These are phyloP conservation scores for Drosophila varians DNA, from an alignment of 1,140 invertebrate species.

Conservation along the genomic window DNA sequence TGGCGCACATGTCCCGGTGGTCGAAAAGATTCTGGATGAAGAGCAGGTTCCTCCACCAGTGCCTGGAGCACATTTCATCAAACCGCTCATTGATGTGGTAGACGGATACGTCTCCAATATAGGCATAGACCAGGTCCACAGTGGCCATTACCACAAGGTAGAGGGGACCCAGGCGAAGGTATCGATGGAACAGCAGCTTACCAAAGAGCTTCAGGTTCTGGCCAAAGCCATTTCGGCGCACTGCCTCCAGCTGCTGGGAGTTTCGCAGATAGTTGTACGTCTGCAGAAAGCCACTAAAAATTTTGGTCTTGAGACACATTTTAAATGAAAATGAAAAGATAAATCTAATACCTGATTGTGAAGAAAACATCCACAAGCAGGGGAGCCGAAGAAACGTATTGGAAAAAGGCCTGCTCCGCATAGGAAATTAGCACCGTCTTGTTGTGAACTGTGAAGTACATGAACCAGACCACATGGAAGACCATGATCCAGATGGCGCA, in stretches of 20 bases:
- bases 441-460: conserved; percentile 81
- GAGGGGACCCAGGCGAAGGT: conserved; percentile 84
- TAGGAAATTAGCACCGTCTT: conserved; percentile 77
- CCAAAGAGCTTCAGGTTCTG: conserved; percentile 72
- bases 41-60: conserved; percentile 88
- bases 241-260: conserved; percentile 56
- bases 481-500: conserved; percentile 82
- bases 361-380: conserved; percentile 83
- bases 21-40: conserved; percentile 87
- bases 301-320: neutral
- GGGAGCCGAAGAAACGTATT: conserved; percentile 80
- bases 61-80: conserved; percentile 84
- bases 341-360: conserved; percentile 78
- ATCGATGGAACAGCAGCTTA: conserved; percentile 77
- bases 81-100: conserved; percentile 84
- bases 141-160: conserved; percentile 85
- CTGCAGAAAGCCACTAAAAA: conserved; percentile 75
- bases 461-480: conserved; percentile 83
- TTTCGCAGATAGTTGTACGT: conserved; percentile 79
- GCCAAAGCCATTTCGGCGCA: conserved; percentile 57
- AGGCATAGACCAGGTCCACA: conserved; percentile 84
- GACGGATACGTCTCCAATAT: conserved; percentile 84
- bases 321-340: neutral
- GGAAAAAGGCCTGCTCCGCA: conserved; percentile 76
- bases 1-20: conserved; percentile 87